Conservation (phyloP, 92 coral and sea anemone species). For the Palythoa heliodiscus region DNA sequence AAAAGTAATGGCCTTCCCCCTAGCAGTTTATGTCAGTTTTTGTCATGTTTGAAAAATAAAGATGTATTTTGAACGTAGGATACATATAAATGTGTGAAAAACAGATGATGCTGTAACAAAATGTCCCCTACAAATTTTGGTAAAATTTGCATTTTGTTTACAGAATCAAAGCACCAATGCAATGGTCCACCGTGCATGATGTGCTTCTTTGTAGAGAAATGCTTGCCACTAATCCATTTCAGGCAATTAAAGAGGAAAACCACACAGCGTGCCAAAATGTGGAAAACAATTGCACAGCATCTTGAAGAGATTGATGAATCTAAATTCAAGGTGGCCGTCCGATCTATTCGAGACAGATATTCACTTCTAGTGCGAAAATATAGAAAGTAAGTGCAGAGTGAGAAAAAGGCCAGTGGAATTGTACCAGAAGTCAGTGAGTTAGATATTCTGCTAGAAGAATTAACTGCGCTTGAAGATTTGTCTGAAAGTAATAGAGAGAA, state of each 20-base stretch:
- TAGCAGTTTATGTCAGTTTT: not conserved
- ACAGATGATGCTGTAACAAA: not conserved
- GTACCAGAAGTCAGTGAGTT: conserved; percentile 56
- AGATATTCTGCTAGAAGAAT: conserved; percentile 58
- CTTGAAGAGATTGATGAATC: conserved; percentile 52
- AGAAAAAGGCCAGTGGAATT: conserved; percentile 53
- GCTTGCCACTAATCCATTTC: conserved; percentile 55
- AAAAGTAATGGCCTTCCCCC: conserved; percentile 13
- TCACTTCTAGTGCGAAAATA: conserved; percentile 46
- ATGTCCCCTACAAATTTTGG: conserved; percentile 7
- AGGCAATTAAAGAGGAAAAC: conserved; percentile 60
- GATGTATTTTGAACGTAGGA: not conserved
- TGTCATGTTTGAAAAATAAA: too few relatives aligned
- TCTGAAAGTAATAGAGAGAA: conserved; percentile 56
- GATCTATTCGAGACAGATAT: conserved; percentile 63
- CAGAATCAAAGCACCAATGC: conserved; percentile 55
- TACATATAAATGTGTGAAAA: conserved; percentile 6
- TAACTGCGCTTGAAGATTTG: conserved; percentile 43
- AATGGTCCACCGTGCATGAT: conserved; percentile 58
- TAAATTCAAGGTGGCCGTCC: conserved; percentile 54
- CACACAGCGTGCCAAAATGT: conserved; percentile 48
- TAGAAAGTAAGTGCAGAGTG: conserved; percentile 54
- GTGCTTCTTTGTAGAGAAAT: conserved; percentile 56
- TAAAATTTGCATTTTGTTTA: conserved; percentile 15
- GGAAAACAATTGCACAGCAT: conserved; percentile 57